phyloP scores from a whole-genome alignment of 2,797 vertebrate species.

The Neosilurus hyrtlii region DNA sequence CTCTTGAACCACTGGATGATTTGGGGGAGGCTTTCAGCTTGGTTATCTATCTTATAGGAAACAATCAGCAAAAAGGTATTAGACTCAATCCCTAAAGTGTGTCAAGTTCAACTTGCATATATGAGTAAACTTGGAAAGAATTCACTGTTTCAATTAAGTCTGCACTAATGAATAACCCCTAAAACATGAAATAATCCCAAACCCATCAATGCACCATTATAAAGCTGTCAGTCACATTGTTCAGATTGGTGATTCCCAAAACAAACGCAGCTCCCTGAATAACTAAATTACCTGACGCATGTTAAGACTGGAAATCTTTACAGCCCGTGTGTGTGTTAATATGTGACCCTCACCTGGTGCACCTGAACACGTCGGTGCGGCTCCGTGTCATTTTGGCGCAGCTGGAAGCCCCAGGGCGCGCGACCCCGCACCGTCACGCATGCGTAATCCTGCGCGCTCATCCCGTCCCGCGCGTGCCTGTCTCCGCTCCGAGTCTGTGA shows the following conservation, averaged over 20 bases:
- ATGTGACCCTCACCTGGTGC: constrained; percentile 79
- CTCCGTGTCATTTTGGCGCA: constrained; percentile 82
- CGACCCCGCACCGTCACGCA: constrained; percentile 88
- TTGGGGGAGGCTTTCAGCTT: background rate
- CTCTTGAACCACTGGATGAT: background rate
- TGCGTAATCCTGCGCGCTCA: constrained; percentile 92
- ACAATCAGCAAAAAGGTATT: background rate
- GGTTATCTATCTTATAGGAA: background rate
- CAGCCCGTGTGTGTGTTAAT: background rate
- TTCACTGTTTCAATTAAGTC: background rate
- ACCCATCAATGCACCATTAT: background rate
- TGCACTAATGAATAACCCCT: background rate
- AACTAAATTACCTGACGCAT: background rate
- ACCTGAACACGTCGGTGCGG: constrained; percentile 80
- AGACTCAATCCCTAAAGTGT: background rate
- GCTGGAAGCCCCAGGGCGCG: constrained; percentile 91
- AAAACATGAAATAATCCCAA: background rate
- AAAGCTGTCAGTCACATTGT: background rate
- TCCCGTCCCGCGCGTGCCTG: constrained; percentile 65
- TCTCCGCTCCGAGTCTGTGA: constrained; percentile 45
- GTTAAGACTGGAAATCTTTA: background rate
- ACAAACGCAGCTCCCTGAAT: background rate
- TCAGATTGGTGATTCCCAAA: background rate
- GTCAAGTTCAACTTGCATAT: background rate
- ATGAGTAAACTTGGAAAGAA: background rate